Base-by-base conservation (phyloP, 1,140 invertebrate genomes). In the Arctopsyche grandis region DNA sequence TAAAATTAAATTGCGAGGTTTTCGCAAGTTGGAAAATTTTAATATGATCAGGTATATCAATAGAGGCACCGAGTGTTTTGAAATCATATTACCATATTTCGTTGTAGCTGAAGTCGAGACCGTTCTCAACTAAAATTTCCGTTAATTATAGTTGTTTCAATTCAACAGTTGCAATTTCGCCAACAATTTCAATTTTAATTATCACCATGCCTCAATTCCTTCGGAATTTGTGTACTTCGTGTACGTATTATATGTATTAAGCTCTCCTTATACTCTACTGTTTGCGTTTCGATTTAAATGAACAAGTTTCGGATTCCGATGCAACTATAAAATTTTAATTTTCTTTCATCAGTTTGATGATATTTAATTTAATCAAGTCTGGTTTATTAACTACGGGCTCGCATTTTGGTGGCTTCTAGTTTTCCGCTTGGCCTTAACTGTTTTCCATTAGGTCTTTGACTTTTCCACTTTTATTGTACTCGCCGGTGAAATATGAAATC, bases 351-450 rank as follows among this genome's bases (percentile, higher is more conserved):
- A 38, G 7, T 38, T 7, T 38, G 29, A 4, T 38, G 3, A 38
- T 4, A 38, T 38, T 38, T 38, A 38, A 38, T 38, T 38, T 7
- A 38, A 38, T 38, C 7, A 38, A 38, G 3, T 4, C 22, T 66
- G 21, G 22, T 66, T 66, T 66, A 66, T 66, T 66, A 66, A 14
- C 12, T n/a, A 29, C 22, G 63, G 9, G 63, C 9, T 26, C 24
- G 26, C 26, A 66, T 66, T 66, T 66, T 12, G 63, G 24, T 12
- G 22, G 63, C 21, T 26, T 66, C 29, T 66, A 9, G 63, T 66
- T 66, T 66, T 66, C 63, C 63, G 63, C 63, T 66, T 66, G 63
- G 26, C 63, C 63, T 66, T 10, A 66, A 66, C 63, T 66, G 26
- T 66, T 66, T 66, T 66, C 63, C 63, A 66, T 66, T 66, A 66